Evolutionary conservation across 2,113 vertebrate genomes (phyloP), one percentile per base, ranked within the genome.

Genomic region (Coreoperca whiteheadi): DNA sequence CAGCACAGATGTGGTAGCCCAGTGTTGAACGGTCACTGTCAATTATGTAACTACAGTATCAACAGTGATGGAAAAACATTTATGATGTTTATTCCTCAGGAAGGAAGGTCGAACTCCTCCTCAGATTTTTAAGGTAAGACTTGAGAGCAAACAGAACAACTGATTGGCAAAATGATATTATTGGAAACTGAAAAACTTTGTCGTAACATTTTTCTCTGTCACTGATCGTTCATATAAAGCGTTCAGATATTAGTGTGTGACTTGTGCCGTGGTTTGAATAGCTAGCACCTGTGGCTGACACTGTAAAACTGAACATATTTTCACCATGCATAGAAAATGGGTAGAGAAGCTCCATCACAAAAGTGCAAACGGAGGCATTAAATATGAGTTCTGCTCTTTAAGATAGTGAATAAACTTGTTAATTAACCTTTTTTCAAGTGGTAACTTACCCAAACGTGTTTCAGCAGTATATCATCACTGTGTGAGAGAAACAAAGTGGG

Each of bases 391-490:
- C 20, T 7, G 37, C 14, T 41, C 25, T 60, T 80, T 32, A 14
- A 83, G 65, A 51, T 63, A 50, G 79, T 79, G 20, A 67, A 61
- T 57, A 21, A 30, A 34, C 39, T 41, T 82, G 39, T 64, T 74
- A 77, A 81, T 77, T 16, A 48, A 37, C 37, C 4, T 61, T 72
- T 82, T 66, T 39, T 50, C 43, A 61, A 28, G 63, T 64, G 74
- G 53, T 65, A 64, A 43, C 32, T 73, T 53, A 51, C 8, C 20
- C 11, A 57, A 80, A 65, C 43, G 20, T 56, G 43, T 66, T 67
- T 89, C 21, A 66, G 30, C 59, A 75, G 43, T 25, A 30, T 46
- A 54, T 69, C 18, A 50, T 39, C 46, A n/a, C 1, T 11, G 9
- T 18, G 43, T 6, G 30, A 46, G 50, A 74, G 14, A 12, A 28